Evolutionary conservation across 2,797 vertebrate species (phyloP), one percentile per base, ranked within the genome.

Genomic region (Prunella strophiata): DNA sequence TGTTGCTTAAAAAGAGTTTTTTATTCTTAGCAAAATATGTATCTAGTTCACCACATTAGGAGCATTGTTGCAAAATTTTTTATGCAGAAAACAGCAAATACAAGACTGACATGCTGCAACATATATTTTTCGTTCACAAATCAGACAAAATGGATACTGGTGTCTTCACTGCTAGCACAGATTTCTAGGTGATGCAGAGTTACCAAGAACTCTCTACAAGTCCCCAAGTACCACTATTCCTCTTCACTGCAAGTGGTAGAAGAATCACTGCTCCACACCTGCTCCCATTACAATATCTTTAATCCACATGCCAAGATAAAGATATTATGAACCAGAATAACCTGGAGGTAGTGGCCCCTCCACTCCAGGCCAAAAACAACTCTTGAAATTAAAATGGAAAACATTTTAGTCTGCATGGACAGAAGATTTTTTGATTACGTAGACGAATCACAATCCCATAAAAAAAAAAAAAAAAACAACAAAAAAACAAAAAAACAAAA

Each of bases 291-390:
- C 78, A 50, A 15, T 27, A 32, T n/a, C 7, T 78, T 75, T 36
- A 13, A 61, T 21, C 14, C 40, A n/a, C 32, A 50, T 36, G 20
- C 10, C 0, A 2, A 91, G 25, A 38, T 32, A 71, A 70, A 63
- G 29, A 40, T 38, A 34, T 16, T 6, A 55, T 27, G 16, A n/a
- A 43, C 13, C 58, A 40, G 4, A 42, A 27, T n/a, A 77, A 77
- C 3, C 27, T 2, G 0, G 19, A 79, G 20, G 10, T 36, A 10
- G 13, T 13, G 26, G 3, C 5, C 12, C 6, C 25, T 34, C 27
- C 34, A 45, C 13, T 40, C 13, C 1, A 61, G 25, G 15, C 15
- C 27, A 72, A 83, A 34, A 81, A 34, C 16, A 63, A 2, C 11
- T 58, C 34, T 34, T 74, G 25, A 74, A 91, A 73, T 36, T 59